Percentiles rank a stretch among this genome's conserved stretches.
phyloP scores from a whole-genome alignment of 2,888 invertebrate species.

The Eupsilia transversa region DNA sequence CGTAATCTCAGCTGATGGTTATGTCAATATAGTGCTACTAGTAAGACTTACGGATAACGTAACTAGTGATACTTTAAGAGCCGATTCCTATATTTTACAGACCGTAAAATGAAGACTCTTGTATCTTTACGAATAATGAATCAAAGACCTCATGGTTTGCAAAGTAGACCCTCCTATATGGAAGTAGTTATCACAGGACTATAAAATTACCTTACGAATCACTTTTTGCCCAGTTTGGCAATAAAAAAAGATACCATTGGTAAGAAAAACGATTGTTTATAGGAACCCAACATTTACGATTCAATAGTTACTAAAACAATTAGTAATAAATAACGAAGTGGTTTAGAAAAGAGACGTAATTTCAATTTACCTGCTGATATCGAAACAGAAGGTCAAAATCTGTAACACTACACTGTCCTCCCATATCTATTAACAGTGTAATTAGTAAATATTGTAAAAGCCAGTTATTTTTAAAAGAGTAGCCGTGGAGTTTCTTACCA shows the following conservation, averaged over 20 bases:
- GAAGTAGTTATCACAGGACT: too few relatives aligned
- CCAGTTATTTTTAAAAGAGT: background rate
- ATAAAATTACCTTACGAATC: too few relatives aligned
- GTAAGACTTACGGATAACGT: background rate
- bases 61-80: background rate
- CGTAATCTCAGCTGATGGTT: constrained; percentile 74
- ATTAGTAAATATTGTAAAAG: background rate
- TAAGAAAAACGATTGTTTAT: too few relatives aligned
- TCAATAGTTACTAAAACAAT: background rate
- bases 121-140: too few relatives aligned
- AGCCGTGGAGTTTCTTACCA: background rate
- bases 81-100: too few relatives aligned
- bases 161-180: too few relatives aligned
- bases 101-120: too few relatives aligned
- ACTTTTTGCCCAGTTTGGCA: too few relatives aligned
- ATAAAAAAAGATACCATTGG: too few relatives aligned
- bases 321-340: background rate
- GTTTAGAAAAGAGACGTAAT: background rate
- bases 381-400: background rate
- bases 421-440: background rate
- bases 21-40: constrained; percentile 62
- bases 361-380: constrained; percentile 6
- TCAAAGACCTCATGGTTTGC: too few relatives aligned
- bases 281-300: too few relatives aligned
- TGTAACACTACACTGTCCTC: background rate